Base-by-base conservation (phyloP, 2,113 vertebrate species). In the Caranx melampygus region DNA sequence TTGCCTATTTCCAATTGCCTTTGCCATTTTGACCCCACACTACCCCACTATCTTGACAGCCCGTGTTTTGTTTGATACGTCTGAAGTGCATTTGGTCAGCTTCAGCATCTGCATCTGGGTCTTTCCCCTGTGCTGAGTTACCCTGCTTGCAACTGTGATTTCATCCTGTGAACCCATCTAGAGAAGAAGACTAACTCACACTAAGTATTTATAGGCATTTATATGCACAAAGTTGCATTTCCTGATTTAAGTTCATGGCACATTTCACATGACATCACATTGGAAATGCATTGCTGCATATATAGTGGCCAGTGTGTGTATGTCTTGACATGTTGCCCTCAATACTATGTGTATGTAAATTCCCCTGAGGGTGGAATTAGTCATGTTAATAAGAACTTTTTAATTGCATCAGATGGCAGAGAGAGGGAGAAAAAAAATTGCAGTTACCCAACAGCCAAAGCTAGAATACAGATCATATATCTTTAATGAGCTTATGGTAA, bases 401-500 rank as follows among this genome's bases (percentile, higher is more conserved):
- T 87, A 91, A 92, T 92, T 91, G 75, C 85, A 75, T 82, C 78
- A 65, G 69, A 89, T 73, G 33, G 58, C 40, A 63, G 72, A 37
- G 58, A 72, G 57, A n/a, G 67, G 33, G 82, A 69, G 73, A 55
- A 21, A 59, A 79, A 73, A 79, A 81, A 81, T 72, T 77, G 66
- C 75, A 76, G 87, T 88, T 88, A 88, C 87, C 75, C 85, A 76
- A 69, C 79, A 85, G 82, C 73, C 88, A 79, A 78, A 83, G 87
- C 84, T 67, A 78, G 42, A 79, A 84, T 86, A 20, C 62, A 75
- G 77, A 79, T 90, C 91, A 92, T 94, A 87, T 79, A 92, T 91
- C 89, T 94, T 94, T 93, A 89, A 94, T 92, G 78, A 91, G 83
- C 69, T 66, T 70, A 68, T 88, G 77, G 88, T 84, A 83, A 82